phyloP scores from a whole-genome alignment of 2,113 vertebrate genomes.

The human region DNA sequence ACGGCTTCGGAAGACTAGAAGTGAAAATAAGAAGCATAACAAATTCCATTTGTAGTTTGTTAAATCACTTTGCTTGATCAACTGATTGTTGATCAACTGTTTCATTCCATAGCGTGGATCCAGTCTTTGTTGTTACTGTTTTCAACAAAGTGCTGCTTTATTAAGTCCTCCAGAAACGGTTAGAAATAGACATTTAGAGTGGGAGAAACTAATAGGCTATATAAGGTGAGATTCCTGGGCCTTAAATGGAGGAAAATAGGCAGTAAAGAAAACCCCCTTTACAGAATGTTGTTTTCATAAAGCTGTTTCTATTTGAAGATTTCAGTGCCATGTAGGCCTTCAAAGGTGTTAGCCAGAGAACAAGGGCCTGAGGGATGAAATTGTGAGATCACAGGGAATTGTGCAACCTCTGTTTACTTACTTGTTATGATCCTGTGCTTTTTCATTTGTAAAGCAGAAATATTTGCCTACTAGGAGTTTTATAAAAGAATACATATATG shows the following conservation, averaged over 20 bases:
- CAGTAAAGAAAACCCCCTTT: not conserved
- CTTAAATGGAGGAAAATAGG: not conserved
- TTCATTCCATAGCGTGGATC: not conserved
- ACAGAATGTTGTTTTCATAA: not conserved
- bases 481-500: constrained; percentile 6
- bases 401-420: not conserved
- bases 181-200: not conserved
- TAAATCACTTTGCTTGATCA: constrained; percentile 38
- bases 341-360: not conserved
- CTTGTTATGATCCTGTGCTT: not conserved
- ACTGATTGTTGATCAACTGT: not conserved
- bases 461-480: not conserved
- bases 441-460: constrained; percentile 18
- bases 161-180: not conserved
- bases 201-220: not conserved
- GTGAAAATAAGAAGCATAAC: not conserved
- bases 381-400: not conserved
- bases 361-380: not conserved
- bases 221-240: not conserved
- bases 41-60: constrained; percentile 10
- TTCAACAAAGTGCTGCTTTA: not conserved
- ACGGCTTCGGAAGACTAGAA: not conserved
- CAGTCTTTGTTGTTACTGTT: not conserved
- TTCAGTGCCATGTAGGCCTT: not conserved
- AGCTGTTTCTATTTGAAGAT: not conserved